Evolutionary conservation across 2,888 invertebrate genomes (phyloP).

Genomic region (Malthinus seriepunctatus): DNA sequence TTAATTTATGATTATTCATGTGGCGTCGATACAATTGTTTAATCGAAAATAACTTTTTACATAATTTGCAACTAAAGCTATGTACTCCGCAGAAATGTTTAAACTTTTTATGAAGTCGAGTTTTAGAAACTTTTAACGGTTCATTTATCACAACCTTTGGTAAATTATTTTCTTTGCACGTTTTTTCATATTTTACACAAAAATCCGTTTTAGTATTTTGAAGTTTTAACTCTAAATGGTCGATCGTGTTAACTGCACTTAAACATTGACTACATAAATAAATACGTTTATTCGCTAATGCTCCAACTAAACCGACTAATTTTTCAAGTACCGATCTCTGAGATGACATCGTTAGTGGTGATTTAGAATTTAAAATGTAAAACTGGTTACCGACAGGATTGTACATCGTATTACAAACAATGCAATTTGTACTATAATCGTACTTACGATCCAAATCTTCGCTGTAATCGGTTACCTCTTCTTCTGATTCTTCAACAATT

Average conservation of each 20-base stretch:
- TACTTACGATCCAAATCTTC: slow-evolving; percentile 38
- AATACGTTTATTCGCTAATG: slow-evolving; percentile 35
- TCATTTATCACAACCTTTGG: slow-evolving; percentile 4
- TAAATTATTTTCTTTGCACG: slow-evolving; percentile 37
- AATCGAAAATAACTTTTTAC: slow-evolving; percentile 44
- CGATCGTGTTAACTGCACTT: slow-evolving; percentile 51
- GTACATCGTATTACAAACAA: slow-evolving; percentile 49
- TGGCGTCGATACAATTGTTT: slow-evolving; percentile 43
- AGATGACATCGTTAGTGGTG: slow-evolving; percentile 50
- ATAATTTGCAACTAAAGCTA: slow-evolving; percentile 45
- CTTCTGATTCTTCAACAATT: slow-evolving; percentile 52
- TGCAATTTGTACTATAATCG: slow-evolving; percentile 42
- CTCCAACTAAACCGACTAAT: slow-evolving; percentile 43
- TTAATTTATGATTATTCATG: slow-evolving; percentile 42
- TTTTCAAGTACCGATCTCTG: slow-evolving; percentile 48
- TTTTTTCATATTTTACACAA: slow-evolving; percentile 43
- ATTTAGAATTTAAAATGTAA: slow-evolving; percentile 47
- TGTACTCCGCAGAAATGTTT: slow-evolving; percentile 30
- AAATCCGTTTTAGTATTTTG: slow-evolving; percentile 45
- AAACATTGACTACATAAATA: slow-evolving; percentile 52
- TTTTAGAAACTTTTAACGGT: slow-evolving; percentile 14
- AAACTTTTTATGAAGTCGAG: slow-evolving; percentile 23
- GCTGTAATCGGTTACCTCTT: slow-evolving; percentile 44
- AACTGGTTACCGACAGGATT: slow-evolving; percentile 48
- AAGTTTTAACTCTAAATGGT: slow-evolving; percentile 51